These are phyloP conservation scores for Pollenia angustigena DNA, from an alignment of 2,888 invertebrate genomes.

Conservation along the genomic window DNA sequence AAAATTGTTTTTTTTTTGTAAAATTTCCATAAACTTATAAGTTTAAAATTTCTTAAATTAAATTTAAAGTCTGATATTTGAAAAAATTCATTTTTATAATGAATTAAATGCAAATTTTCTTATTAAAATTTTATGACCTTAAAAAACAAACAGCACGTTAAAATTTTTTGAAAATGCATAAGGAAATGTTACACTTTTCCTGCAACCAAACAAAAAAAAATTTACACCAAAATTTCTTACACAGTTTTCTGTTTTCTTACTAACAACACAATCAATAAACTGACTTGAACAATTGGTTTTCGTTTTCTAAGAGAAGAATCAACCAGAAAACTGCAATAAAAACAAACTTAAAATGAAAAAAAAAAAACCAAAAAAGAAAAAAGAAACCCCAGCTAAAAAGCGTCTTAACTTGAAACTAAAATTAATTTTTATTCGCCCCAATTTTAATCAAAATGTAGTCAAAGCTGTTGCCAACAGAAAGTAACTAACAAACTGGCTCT, in stretches of 20 bases:
- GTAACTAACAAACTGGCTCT: not conserved
- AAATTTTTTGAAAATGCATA: too few species aligned
- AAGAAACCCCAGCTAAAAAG: not conserved
- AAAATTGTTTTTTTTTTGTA: too few species aligned
- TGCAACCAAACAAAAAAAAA: too few species aligned
- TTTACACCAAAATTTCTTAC: too few species aligned
- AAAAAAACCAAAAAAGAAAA: not conserved
- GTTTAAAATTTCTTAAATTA: too few species aligned
- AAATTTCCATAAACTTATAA: too few species aligned
- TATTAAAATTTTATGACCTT: too few species aligned
- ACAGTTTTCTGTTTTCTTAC: not conserved
- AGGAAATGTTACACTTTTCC: too few species aligned
- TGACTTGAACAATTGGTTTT: slow-evolving; percentile 14
- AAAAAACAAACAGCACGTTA: too few species aligned
- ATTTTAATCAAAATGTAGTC: slow-evolving; percentile 42
- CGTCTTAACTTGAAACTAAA: not conserved
- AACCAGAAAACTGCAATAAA: slow-evolving; percentile 5
- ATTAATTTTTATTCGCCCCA: slow-evolving; percentile 9
- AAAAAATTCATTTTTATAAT: too few species aligned
- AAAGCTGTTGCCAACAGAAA: slow-evolving; percentile 45
- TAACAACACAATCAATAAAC: slow-evolving; percentile 33
- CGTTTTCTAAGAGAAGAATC: not conserved
- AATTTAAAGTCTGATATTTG: too few species aligned
- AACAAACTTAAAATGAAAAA: slow-evolving; percentile 20
- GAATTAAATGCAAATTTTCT: too few species aligned